Base-by-base conservation (phyloP, 2,888 invertebrate genomes). In the Autographa gamma region DNA sequence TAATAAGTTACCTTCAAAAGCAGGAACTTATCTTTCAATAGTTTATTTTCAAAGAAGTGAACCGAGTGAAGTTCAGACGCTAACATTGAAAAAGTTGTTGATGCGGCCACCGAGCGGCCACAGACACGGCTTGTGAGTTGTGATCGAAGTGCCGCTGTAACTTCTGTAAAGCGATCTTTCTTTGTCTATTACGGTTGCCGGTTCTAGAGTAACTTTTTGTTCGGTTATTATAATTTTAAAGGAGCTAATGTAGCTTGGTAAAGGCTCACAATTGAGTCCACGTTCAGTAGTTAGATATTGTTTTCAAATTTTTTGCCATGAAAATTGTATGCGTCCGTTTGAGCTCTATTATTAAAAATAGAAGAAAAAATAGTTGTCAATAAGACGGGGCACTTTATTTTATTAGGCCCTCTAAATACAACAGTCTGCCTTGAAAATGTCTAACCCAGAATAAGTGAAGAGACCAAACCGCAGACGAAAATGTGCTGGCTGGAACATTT, bases 51-150 rank as follows among this genome's bases (percentile, higher is more conserved):
- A 76, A 61, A 60, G 25, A 69, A 56, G 58, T 43, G 43, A 61
- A 60, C 34, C 59, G 58, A 67, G 60, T 54, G 14, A 73, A 73
- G 73, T 76, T 71, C 66, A 60, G 60, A 63, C 52, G 67, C 38
- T 60, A 75, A 67, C 81, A 71, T 69, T 69, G 66, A 74, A 73
- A 69, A 82, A 70, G 76, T 76, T 73, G 62, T 79, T 13, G 59
- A 62, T 65, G 43, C 38, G 69, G 68, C 38, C 9, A 63, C 43
- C 62, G 31, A 32, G 25, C 61, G 32, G 61, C 66, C 71, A 31
- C 69, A 68, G 62, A 72, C 66, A 58, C 34, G 66, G 48, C 56
- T 78, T 72, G 72, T 78, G 65, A 81, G 70, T 78, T 72, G 72
- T 78, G 65, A 81, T 72, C 64, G 54, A 71, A 68, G 54, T 69